These are phyloP conservation scores for Creontiades dilutus DNA, from an alignment of 2,888 invertebrate genomes.

Conservation along the genomic window DNA sequence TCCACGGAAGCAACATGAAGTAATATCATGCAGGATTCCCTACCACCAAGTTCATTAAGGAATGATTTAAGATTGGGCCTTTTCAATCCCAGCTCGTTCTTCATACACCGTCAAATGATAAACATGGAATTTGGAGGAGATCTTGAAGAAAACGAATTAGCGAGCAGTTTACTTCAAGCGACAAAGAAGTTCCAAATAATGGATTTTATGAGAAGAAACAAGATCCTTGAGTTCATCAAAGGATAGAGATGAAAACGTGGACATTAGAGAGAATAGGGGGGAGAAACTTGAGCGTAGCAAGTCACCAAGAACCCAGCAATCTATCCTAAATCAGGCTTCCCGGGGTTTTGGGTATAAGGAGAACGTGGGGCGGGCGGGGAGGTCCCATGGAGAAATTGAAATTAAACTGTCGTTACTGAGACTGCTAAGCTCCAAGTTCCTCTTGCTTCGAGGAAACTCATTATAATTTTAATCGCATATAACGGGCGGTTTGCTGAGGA, in stretches of 20 bases:
- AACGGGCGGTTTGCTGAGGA: constrained; percentile 68
- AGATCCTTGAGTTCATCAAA: background rate
- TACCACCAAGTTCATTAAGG: constrained; percentile 21
- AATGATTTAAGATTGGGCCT: constrained; percentile 22
- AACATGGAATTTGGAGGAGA: background rate
- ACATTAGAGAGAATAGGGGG: constrained; percentile 15
- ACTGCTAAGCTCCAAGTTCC: constrained; percentile 62
- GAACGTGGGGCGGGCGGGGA: background rate
- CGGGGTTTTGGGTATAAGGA: constrained; percentile 10
- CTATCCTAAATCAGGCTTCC: constrained; percentile 60
- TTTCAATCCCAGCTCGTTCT: background rate
- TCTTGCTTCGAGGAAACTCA: constrained; percentile 66
- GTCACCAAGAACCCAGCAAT: constrained; percentile 56
- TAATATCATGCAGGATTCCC: background rate
- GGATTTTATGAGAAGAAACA: background rate
- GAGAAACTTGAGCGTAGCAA: constrained; percentile 36
- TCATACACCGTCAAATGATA: background rate
- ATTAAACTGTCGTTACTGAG: constrained; percentile 69
- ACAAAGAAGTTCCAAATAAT: background rate
- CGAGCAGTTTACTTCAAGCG: background rate
- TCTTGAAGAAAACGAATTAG: background rate
- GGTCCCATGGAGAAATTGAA: constrained; percentile 63
- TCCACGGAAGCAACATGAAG: background rate
- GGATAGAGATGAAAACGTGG: constrained; percentile 24
- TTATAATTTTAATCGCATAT: constrained; percentile 72